Base-by-base conservation (phyloP, 53 echinoderm and acorn worm species). In the Astropecten irregularis region DNA sequence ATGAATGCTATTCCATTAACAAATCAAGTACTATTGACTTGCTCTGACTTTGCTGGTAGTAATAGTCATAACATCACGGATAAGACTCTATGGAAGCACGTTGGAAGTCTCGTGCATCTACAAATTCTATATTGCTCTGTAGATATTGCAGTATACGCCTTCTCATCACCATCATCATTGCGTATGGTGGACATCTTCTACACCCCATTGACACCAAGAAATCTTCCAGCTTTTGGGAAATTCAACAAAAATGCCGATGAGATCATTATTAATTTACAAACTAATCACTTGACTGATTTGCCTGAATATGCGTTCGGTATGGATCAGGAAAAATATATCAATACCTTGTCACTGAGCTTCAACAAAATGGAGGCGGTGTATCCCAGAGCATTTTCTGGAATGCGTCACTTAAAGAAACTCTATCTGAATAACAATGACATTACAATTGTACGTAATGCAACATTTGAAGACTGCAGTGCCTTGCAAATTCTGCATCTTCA, bases 381-480 rank as follows among this genome's bases (percentile, higher is more conserved):
- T 1, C 66, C 53, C 4, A 27, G 35, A 11, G 69, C 88, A 19
- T 88, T 88, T 66, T 26, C 40, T 15, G 53, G 67, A 10, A 67
- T 88, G 40, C 28, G 36, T 33, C 35, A 65, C 0, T 31, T 88
- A 0, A 25, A 22, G 46, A 83, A 39, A 48, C 19, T 88, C 25
- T 82, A 36, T 40, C 82, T 88, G 1, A 73, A 66, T 39, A 82
- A 73, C 34, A 88, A 83, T 53, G 79, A 46, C 32, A 37, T 74
- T 32, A 19, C 40, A 13, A 19, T 38, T 11, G 0, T 74, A n/a
- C 26, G 5, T 0, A 74, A 74, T 40, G 76, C 11, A 74, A 74
- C 76, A 14, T 57, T 74, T 38, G 29, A 38, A 15, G 58, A 57
- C 36, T 74, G 76, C 28, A 9, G 20, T 14, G 28, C 7, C 14